These are phyloP conservation scores for Homarus americanus DNA, from an alignment of 1,140 invertebrate genomes.

Conservation along the genomic window DNA sequence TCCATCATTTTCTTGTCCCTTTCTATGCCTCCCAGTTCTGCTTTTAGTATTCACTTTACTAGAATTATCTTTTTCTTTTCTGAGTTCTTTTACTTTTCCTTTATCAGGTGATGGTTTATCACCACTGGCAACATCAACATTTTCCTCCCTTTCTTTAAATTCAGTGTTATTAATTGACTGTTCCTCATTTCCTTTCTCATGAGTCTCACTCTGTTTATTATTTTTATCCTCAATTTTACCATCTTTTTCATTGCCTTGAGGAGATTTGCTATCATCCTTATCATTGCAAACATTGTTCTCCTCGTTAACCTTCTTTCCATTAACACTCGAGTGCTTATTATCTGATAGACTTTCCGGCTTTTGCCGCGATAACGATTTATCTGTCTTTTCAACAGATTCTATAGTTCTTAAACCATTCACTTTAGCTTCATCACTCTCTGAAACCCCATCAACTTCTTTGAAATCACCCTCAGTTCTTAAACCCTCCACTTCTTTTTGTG, in stretches of 20 bases:
- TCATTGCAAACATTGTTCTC: constrained; percentile 32
- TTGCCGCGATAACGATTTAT: neutral
- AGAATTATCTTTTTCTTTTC: constrained; percentile 3
- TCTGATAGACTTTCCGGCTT: constrained; percentile 23
- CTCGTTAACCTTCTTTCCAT: constrained; percentile 50
- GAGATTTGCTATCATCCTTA: constrained; percentile 8
- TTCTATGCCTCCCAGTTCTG: neutral
- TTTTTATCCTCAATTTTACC: neutral
- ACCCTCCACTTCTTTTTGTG: constrained; percentile 50
- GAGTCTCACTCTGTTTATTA: neutral
- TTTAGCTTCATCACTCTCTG: constrained; percentile 61
- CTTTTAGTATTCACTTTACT: neutral
- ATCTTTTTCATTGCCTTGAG: constrained; percentile 11
- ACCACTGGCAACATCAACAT: neutral
- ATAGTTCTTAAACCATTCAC: constrained; percentile 65
- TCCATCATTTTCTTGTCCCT: neutral
- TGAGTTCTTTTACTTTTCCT: neutral
- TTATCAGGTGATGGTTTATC: neutral
- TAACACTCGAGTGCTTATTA: constrained; percentile 43
- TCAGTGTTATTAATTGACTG: neutral
- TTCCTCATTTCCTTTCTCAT: constrained; percentile 1
- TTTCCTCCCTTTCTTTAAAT: neutral
- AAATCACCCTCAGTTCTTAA: constrained; percentile 42
- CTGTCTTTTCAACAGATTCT: constrained; percentile 48
- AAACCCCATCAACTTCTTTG: constrained; percentile 54